These are phyloP conservation scores for Rhinogobio ventralis DNA, from an alignment of 2,797 vertebrate species.

Conservation along the genomic window DNA sequence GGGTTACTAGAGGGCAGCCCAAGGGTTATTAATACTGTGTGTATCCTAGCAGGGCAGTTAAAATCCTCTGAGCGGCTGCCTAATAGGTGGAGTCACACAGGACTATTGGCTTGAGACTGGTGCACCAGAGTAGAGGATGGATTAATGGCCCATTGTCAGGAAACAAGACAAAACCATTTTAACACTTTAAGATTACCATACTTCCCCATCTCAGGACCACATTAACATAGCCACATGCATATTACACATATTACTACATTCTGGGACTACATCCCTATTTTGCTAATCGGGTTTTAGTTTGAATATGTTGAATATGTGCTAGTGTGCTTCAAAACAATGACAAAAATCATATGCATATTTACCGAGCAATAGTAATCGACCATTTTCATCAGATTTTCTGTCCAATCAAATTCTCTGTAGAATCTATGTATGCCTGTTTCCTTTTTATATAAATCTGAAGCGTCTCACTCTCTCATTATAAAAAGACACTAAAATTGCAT, in stretches of 20 bases:
- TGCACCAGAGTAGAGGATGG: conserved; percentile 12
- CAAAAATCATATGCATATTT: too few species aligned
- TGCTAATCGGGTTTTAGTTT: too few species aligned
- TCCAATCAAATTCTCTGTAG: too few species aligned
- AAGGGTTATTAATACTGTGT: conserved; percentile 70
- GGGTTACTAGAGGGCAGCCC: conserved; percentile 60
- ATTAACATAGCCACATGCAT: background rate
- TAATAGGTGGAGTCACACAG: conserved; percentile 7
- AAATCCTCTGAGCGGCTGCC: conserved; percentile 61
- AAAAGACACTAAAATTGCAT: too few species aligned
- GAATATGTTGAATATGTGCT: too few species aligned
- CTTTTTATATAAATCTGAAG: too few species aligned
- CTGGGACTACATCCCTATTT: background rate
- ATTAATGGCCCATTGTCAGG: background rate
- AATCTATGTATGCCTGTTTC: too few species aligned
- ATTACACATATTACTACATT: background rate
- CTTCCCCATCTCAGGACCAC: background rate
- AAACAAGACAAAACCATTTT: background rate
- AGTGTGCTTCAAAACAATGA: too few species aligned
- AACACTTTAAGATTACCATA: background rate
- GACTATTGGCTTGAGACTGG: conserved; percentile 3
- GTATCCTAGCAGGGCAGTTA: conserved; percentile 59
- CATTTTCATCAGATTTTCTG: too few species aligned
- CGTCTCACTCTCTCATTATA: too few species aligned
- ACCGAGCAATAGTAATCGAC: too few species aligned